Percentiles rank a stretch among this genome's conserved stretches.
These are phyloP conservation scores for Calameuta idolon DNA, from an alignment of 2,888 invertebrate species.

Conservation along the genomic window DNA sequence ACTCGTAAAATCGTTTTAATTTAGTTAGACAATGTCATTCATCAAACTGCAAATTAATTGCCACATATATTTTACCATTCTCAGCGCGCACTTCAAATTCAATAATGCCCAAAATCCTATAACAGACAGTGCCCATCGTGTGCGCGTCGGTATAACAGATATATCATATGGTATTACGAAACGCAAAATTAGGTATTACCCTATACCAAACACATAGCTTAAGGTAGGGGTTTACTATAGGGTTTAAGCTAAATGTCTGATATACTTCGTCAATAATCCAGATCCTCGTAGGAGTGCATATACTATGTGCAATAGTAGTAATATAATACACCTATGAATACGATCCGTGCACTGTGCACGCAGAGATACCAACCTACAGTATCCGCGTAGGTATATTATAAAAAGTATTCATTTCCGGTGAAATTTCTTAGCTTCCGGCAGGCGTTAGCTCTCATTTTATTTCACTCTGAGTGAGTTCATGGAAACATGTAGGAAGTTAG, in stretches of 20 bases:
- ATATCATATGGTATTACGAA: not conserved
- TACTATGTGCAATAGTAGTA: not conserved
- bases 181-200: not conserved
- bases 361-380: too few relatives aligned
- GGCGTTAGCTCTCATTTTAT: slow-evolving; percentile 19
- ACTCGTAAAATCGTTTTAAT: not conserved
- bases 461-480: not conserved
- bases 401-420: slow-evolving; percentile 31
- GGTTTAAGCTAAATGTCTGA: not conserved
- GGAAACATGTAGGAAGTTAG: not conserved
- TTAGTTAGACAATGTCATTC: not conserved
- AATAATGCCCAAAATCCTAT: not conserved
- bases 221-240: too few relatives aligned
- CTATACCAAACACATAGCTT: too few relatives aligned
- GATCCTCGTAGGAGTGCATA: not conserved
- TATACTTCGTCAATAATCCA: not conserved
- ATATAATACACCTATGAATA: not conserved
- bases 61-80: not conserved
- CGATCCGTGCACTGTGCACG: too few relatives aligned
- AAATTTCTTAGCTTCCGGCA: slow-evolving; percentile 29
- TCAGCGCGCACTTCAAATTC: not conserved
- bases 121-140: not conserved
- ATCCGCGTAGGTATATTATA: not conserved
- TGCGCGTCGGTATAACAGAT: not conserved
- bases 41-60: not conserved